Conservation (phyloP, 1,140 invertebrate genomes). For the Bradynema listronoti region DNA sequence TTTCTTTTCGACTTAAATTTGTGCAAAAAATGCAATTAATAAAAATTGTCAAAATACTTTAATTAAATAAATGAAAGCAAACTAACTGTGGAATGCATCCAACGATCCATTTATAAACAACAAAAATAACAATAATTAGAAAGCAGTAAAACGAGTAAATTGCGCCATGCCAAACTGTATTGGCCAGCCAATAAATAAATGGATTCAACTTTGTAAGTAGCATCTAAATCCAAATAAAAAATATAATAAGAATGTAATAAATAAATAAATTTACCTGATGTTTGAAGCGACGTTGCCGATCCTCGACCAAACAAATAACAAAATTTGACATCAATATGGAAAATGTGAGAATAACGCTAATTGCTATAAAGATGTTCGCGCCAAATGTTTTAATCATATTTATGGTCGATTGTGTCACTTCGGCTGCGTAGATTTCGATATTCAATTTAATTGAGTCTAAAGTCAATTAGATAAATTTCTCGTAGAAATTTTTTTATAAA, state of each 20-base stretch:
- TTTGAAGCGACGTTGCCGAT: constrained; percentile 25
- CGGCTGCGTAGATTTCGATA: too few relatives aligned
- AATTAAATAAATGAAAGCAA: background rate
- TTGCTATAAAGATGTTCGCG: constrained; percentile 18
- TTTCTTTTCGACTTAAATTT: too few relatives aligned
- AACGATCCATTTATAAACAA: constrained; percentile 34
- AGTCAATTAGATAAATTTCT: too few relatives aligned
- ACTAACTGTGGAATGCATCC: constrained; percentile 14
- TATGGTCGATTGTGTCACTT: too few relatives aligned
- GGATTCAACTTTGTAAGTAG: constrained; percentile 35
- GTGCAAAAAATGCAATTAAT: too few relatives aligned
- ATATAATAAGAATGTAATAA: background rate
- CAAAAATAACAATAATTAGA: constrained; percentile 19
- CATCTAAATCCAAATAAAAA: constrained; percentile 10
- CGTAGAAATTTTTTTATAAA: too few relatives aligned
- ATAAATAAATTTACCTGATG: constrained; percentile 31
- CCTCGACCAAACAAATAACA: constrained; percentile 37
- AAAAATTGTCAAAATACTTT: too few relatives aligned
- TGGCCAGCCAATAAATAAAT: constrained; percentile 36
- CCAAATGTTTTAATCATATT: too few relatives aligned
- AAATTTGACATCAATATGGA: constrained; percentile 36
- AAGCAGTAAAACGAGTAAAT: constrained; percentile 34
- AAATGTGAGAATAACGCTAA: constrained; percentile 30
- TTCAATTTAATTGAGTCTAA: too few relatives aligned
- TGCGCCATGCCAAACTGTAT: constrained; percentile 29